These are phyloP conservation scores for Axea sp. DNA, from an alignment of 2,888 invertebrate species.

Conservation along the genomic window DNA sequence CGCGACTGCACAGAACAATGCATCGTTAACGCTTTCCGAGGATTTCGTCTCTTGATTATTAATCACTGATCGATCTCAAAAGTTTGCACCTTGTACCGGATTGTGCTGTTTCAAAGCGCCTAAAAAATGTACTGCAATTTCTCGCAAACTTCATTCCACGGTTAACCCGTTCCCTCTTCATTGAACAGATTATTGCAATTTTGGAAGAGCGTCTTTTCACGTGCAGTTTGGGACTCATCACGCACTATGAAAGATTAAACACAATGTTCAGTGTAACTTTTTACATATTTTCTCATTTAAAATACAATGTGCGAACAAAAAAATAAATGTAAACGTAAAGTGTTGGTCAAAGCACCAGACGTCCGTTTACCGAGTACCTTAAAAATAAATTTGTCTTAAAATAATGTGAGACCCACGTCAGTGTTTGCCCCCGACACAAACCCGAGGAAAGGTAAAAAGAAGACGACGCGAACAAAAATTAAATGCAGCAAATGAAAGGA, in stretches of 20 bases:
- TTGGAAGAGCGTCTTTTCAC: background rate
- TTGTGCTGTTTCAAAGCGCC: slow-evolving; percentile 29
- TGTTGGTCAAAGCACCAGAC: too few relatives aligned
- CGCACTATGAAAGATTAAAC: too few relatives aligned
- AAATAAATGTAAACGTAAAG: too few relatives aligned
- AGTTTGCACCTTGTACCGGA: too few relatives aligned
- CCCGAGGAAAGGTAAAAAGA: slow-evolving; percentile 22
- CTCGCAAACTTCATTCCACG: too few relatives aligned
- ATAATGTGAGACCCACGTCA: slow-evolving; percentile 10
- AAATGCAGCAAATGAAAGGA: slow-evolving; percentile 41
- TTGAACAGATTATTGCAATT: slow-evolving; percentile 12
- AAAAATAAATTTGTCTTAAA: slow-evolving; percentile 1
- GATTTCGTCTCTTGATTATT: slow-evolving; percentile 41
- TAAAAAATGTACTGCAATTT: slow-evolving; percentile 33
- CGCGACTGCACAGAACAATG: slow-evolving; percentile 6
- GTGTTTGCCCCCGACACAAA: slow-evolving; percentile 12
- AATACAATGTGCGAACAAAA: too few relatives aligned
- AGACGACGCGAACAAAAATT: slow-evolving; percentile 7
- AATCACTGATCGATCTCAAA: slow-evolving; percentile 18
- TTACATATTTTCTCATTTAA: too few relatives aligned
- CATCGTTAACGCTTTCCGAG: slow-evolving; percentile 14
- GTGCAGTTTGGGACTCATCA: too few relatives aligned
- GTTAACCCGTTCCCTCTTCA: slow-evolving; percentile 35
- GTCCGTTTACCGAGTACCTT: background rate
- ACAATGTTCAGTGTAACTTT: too few relatives aligned